phyloP scores from a whole-genome alignment of 2,888 invertebrate species.

The Vannuccia rotundouncinata region DNA sequence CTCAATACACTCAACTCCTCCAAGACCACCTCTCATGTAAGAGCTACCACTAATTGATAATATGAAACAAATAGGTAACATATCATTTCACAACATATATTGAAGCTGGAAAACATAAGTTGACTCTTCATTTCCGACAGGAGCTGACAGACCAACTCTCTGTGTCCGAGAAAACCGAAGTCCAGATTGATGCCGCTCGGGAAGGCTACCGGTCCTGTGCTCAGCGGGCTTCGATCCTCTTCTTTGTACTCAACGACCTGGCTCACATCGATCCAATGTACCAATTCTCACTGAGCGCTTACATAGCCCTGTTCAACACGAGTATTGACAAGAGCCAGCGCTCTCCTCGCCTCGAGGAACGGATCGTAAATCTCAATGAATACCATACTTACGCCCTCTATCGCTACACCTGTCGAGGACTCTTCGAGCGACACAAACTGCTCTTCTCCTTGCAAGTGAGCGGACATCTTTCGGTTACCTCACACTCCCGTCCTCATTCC shows the following conservation, averaged over 20 bases:
- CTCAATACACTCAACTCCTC: constrained; percentile 76
- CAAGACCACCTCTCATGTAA: constrained; percentile 65
- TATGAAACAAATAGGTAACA: no score
- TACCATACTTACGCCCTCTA: constrained; percentile 71
- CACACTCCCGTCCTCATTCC: constrained; percentile 43
- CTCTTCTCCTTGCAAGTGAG: constrained; percentile 82
- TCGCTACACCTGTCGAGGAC: constrained; percentile 76
- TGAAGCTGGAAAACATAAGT: no score
- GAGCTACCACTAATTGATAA: no score
- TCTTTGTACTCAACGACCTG: constrained; percentile 80
- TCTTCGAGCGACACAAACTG: constrained; percentile 81
- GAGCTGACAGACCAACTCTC: constrained; percentile 72
- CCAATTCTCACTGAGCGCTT: constrained; percentile 79
- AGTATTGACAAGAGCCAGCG: constrained; percentile 77
- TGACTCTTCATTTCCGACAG: no score
- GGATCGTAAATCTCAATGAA: constrained; percentile 72
- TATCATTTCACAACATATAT: no score
- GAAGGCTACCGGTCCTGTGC: constrained; percentile 75
- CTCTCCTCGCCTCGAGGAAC: constrained; percentile 64
- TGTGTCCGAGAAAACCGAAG: constrained; percentile 71
- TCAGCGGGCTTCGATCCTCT: constrained; percentile 73
- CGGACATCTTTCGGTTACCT: constrained; percentile 47
- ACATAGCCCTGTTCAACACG: constrained; percentile 71
- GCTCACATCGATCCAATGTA: constrained; percentile 85
- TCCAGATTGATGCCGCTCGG: constrained; percentile 66